Percentiles rank a stretch among this genome's conserved stretches.
Evolutionary conservation across 2,888 invertebrate species (phyloP).

Genomic region (Arctia plantaginis): DNA sequence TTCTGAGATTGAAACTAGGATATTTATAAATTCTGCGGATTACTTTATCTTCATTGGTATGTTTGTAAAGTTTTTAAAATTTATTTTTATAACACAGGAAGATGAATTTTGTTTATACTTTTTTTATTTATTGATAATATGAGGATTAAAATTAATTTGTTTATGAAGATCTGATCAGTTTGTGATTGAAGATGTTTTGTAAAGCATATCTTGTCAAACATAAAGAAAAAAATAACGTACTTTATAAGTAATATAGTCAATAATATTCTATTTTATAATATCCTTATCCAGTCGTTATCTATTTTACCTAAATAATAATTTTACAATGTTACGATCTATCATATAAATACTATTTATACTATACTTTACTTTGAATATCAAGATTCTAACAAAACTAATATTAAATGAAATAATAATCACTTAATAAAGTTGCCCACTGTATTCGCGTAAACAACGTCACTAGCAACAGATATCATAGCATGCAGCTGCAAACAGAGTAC

Average conservation of each 20-base stretch:
- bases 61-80: background rate
- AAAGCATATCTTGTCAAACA: background rate
- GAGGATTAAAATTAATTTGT: background rate
- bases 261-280: too few relatives aligned
- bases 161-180: background rate
- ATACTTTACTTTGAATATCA: background rate
- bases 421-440: conserved; percentile 3
- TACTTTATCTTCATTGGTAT: background rate
- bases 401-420: background rate
- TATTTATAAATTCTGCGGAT: background rate
- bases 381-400: background rate
- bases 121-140: background rate
- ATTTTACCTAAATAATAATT: too few relatives aligned
- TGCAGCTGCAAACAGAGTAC: conserved; percentile 6
- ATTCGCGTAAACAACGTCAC: conserved; percentile 1
- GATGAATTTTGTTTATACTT: background rate
- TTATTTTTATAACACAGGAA: background rate
- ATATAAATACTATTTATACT: background rate
- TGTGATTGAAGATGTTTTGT: background rate
- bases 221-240: background rate
- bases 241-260: too few relatives aligned
- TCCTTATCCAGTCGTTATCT: background rate
- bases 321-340: too few relatives aligned
- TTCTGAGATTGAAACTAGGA: background rate
- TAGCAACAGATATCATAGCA: conserved; percentile 6